Percentiles rank a stretch among this genome's conserved stretches.
Conservation (phyloP, 2,113 vertebrate species). For the Acanthochromis polyacanthus region DNA sequence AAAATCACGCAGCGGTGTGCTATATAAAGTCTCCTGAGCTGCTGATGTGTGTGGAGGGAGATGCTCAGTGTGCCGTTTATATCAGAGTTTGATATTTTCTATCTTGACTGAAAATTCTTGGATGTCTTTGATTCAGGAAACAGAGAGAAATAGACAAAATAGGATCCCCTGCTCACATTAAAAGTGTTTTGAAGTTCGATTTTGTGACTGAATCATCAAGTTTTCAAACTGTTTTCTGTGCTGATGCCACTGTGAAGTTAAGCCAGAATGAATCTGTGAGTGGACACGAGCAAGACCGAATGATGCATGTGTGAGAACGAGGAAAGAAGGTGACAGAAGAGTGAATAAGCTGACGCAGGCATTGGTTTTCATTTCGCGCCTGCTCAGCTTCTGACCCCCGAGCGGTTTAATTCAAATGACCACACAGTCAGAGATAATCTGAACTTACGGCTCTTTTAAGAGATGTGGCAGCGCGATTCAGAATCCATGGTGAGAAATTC, state of each 20-base stretch:
- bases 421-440: background rate
- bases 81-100: background rate
- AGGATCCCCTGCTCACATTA: background rate
- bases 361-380: constrained; percentile 1
- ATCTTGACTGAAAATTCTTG: background rate
- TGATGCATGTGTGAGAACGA: constrained; percentile 16
- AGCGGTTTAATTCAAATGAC: constrained; percentile 21
- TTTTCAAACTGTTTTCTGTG: constrained; percentile 5
- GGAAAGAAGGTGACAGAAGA: background rate
- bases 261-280: background rate
- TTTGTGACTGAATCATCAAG: background rate
- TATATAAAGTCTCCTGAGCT: constrained; percentile 49
- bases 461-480: constrained; percentile 3
- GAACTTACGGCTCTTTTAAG: constrained; percentile 18
- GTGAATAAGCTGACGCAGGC: background rate
- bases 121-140: background rate
- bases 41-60: constrained; percentile 18
- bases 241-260: background rate
- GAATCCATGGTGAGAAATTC: constrained; percentile 8
- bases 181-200: background rate
- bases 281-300: background rate
- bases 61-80: background rate
- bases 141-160: background rate
- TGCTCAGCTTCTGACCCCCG: constrained; percentile 7
- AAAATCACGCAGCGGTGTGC: constrained; percentile 30